A percentile compares a stretch with the other conserved stretches of the same genome.
Evolutionary conservation across 2,113 vertebrate genomes (phyloP).

Genomic region (Mirza zaza): DNA sequence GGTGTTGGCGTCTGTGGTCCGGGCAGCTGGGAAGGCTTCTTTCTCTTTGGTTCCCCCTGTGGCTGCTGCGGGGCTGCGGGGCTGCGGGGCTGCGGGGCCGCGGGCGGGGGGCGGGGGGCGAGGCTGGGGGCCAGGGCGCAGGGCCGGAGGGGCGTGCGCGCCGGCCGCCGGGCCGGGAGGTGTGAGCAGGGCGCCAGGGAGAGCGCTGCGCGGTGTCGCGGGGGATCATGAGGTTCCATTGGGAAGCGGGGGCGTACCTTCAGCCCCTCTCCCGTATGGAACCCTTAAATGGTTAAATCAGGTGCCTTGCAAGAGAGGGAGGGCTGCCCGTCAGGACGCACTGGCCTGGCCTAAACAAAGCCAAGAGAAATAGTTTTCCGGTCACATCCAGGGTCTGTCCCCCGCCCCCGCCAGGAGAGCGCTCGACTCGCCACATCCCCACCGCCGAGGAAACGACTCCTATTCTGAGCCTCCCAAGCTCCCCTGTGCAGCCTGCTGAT

Average conservation of each 20-base stretch:
- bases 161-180: too few relatives aligned
- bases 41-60: slow-evolving; percentile 78
- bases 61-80: slow-evolving; percentile 62
- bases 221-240: too few relatives aligned
- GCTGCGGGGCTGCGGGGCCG: too few relatives aligned
- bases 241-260: too few relatives aligned
- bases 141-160: too few relatives aligned
- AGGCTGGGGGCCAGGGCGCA: neutral
- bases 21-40: slow-evolving; percentile 77
- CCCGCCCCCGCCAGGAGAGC: neutral
- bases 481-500: neutral
- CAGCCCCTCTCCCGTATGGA: neutral
- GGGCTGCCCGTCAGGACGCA: neutral
- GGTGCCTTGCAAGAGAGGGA: neutral
- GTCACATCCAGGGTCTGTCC: neutral
- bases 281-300: neutral
- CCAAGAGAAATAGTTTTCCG: neutral
- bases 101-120: neutral
- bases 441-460: neutral
- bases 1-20: slow-evolving; percentile 75
- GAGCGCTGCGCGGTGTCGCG: too few relatives aligned
- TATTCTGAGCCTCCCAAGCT: neutral
- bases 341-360: neutral
- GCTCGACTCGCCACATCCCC: neutral
- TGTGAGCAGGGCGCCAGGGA: too few relatives aligned